Conservation (phyloP, 1,140 invertebrate genomes). For the Orchestia grillus region DNA sequence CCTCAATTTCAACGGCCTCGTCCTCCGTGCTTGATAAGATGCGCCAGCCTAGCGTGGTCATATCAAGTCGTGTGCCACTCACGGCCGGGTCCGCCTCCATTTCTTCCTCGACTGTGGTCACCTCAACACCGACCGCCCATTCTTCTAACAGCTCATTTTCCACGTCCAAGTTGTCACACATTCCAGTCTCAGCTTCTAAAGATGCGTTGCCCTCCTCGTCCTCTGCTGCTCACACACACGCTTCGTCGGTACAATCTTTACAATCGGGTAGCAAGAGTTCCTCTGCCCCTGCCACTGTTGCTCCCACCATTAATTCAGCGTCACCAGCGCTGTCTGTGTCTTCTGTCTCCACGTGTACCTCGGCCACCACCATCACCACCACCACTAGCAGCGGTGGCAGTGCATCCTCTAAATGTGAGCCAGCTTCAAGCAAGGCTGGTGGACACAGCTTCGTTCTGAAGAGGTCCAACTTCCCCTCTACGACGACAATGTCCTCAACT, state of each 20-base stretch:
- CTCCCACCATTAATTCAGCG: not conserved
- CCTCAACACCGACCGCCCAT: slow-evolving; percentile 55
- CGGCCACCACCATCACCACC: not conserved
- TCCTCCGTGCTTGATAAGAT: slow-evolving; percentile 22
- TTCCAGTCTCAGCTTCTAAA: not conserved
- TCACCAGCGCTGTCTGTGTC: not conserved
- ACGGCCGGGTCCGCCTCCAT: slow-evolving; percentile 53
- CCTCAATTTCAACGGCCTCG: slow-evolving; percentile 58
- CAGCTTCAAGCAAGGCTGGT: not conserved
- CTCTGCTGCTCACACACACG: not conserved
- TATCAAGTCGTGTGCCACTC: slow-evolving; percentile 49
- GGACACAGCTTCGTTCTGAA: slow-evolving; percentile 43
- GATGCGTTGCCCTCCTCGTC: slow-evolving; percentile 46
- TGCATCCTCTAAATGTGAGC: not conserved
- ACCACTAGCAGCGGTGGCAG: not conserved
- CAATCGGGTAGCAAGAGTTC: not conserved
- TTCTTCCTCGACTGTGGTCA: slow-evolving; percentile 47
- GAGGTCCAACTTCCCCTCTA: slow-evolving; percentile 8
- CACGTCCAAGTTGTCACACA: slow-evolving; percentile 37
- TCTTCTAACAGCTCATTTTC: slow-evolving; percentile 53
- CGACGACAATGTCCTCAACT: not conserved
- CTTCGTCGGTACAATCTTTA: not conserved
- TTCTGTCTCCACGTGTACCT: not conserved
- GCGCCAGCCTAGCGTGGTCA: slow-evolving; percentile 44
- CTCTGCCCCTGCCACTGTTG: not conserved